phyloP scores from a whole-genome alignment of 2,113 vertebrate species.

The Nothocercus nigrocapillus region DNA sequence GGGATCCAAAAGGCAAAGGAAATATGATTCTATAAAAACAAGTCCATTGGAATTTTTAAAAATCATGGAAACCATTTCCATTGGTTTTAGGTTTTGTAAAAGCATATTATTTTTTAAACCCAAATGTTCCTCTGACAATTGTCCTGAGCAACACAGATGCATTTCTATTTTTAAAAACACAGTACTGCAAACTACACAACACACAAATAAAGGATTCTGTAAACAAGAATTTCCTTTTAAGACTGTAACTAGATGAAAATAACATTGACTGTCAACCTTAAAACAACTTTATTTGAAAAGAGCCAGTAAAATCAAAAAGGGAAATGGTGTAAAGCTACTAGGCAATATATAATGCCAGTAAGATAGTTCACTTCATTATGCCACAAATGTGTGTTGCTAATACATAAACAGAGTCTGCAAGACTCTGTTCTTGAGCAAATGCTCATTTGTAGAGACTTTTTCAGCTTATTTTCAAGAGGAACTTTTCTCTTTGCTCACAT shows the following conservation, averaged over 20 bases:
- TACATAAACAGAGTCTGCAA: neutral
- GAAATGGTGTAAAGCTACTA: neutral
- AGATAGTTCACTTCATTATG: neutral
- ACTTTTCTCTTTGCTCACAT: neutral
- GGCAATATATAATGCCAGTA: neutral
- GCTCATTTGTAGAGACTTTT: neutral
- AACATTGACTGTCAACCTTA: neutral
- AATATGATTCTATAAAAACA: slow-evolving; percentile 38
- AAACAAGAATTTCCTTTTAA: slow-evolving; percentile 29
- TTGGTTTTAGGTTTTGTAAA: slow-evolving; percentile 31
- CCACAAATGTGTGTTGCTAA: neutral
- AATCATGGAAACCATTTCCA: slow-evolving; percentile 15
- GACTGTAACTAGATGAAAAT: slow-evolving; percentile 1
- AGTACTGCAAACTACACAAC: neutral
- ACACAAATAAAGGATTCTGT: neutral
- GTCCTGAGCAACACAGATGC: neutral
- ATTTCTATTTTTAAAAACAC: neutral
- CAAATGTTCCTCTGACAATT: neutral
- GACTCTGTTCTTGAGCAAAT: neutral
- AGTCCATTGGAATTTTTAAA: slow-evolving; percentile 9
- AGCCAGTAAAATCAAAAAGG: neutral
- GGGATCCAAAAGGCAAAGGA: neutral
- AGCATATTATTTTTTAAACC: slow-evolving; percentile 14
- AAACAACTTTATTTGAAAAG: neutral
- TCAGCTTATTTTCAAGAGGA: neutral